Conservation (phyloP, 2,888 invertebrate genomes). For the Apeira syringaria region DNA sequence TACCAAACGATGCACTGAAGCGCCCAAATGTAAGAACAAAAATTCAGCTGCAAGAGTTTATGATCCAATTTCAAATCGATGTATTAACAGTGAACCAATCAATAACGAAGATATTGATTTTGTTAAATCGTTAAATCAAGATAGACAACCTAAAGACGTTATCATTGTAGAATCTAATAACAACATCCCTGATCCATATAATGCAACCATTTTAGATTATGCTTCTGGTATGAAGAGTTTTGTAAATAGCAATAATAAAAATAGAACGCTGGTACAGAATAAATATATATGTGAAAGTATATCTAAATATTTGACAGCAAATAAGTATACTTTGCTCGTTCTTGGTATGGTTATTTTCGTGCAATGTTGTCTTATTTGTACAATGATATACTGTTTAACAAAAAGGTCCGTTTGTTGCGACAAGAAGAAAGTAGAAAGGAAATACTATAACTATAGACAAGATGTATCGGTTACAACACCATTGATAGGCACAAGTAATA, state of each 20-base stretch:
- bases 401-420: conserved; percentile 42
- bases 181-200: conserved; percentile 1
- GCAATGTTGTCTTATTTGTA: conserved; percentile 59
- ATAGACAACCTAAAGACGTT: conserved; percentile 47
- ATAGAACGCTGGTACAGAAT: background rate
- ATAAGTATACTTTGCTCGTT: conserved; percentile 44
- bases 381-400: conserved; percentile 50
- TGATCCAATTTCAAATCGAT: conserved; percentile 53
- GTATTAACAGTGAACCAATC: conserved; percentile 42
- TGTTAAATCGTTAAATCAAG: conserved; percentile 43
- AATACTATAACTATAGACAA: conserved; percentile 60
- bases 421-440: conserved; percentile 49
- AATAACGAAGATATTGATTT: conserved; percentile 49
- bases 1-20: conserved; percentile 45
- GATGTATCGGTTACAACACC: conserved; percentile 71
- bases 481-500: conserved; percentile 60
- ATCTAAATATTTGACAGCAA: conserved; percentile 28
- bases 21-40: conserved; percentile 47
- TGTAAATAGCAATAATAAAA: background rate
- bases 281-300: background rate
- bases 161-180: conserved; percentile 42
- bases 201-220: background rate
- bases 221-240: background rate
- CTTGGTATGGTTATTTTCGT: conserved; percentile 43
- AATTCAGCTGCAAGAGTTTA: conserved; percentile 42